phyloP scores from a whole-genome alignment of 2,797 vertebrate genomes.

The Mormyrus proboscirostris region DNA sequence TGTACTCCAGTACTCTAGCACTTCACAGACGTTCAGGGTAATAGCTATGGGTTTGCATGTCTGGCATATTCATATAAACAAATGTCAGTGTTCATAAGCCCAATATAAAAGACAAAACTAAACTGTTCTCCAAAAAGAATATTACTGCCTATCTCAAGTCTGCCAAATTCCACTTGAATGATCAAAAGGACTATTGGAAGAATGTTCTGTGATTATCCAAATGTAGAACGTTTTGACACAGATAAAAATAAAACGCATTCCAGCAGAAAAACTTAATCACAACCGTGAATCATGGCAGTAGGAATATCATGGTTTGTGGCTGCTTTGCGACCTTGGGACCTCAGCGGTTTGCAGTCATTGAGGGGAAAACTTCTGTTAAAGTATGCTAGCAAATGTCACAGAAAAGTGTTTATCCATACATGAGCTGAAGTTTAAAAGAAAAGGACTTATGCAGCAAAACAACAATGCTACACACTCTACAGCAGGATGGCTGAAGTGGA shows the following conservation, averaged over 20 bases:
- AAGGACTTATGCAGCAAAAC: not conserved
- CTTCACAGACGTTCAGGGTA: not conserved
- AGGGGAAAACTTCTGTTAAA: not conserved
- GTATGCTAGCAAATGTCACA: not conserved
- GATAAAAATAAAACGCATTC: constrained; percentile 4
- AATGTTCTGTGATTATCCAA: not conserved
- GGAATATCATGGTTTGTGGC: not conserved
- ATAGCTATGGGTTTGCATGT: not conserved
- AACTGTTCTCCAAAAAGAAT: not conserved
- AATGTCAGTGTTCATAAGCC: not conserved
- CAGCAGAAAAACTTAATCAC: not conserved
- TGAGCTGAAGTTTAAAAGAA: not conserved
- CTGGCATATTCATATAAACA: not conserved
- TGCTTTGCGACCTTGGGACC: not conserved
- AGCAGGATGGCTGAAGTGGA: not conserved
- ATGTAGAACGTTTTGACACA: not conserved
- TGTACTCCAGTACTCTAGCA: not conserved
- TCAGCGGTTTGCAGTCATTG: not conserved
- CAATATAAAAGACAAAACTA: not conserved
- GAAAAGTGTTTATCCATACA: not conserved
- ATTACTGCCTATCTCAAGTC: not conserved
- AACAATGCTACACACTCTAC: not conserved
- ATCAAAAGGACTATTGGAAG: constrained; percentile 1
- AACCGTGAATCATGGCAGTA: not conserved
- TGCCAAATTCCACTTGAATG: not conserved